Base-by-base conservation (phyloP, 2,113 vertebrate species). In the Saimiri boliviensis region DNA sequence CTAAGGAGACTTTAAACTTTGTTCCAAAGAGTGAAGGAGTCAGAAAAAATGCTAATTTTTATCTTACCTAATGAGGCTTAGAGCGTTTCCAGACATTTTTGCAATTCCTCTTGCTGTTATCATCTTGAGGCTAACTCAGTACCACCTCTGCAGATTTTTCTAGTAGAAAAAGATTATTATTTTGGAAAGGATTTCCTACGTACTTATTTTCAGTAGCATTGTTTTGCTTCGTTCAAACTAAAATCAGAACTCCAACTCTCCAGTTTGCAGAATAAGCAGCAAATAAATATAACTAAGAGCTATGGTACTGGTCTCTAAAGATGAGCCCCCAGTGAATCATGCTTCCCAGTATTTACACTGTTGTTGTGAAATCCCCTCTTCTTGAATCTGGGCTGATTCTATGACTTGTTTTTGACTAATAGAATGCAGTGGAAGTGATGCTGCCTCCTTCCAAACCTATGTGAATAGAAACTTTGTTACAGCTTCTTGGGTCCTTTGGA, bases 51-150 rank as follows among this genome's bases (percentile, higher is more conserved):
- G 89, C 52, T 89, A 49, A 86, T 91, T 96, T 97, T 94, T 93
- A 89, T 94, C 89, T 94, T 96, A 86, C 89, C 84, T 96, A 94
- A 97, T 96, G 93, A 97, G 82, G 73, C 88, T 96, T 92, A 88
- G 45, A 45, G n/a, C 82, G 94, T 94, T 98, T 79, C 40, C 68
- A 92, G 91, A 89, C 23, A 70, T 58, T 95, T 97, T 96, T 68
- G 94, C 85, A 96, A 81, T 97, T 97, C 80, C 56, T 92, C 42
- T 93, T 77, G 4, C 63, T 76, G 82, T 54, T 88, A 66, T 42
- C 58, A 90, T 71, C 54, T 92, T 76, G 81, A 93, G 56, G 95
- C 56, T 86, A 12, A 84, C 96, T 96, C 87, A 96, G 92, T 93
- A 84, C 93, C 92, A 94, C 81, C 30, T 96, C 94, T 96, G 79